Evolutionary conservation across 2,113 vertebrate genomes (phyloP).

Genomic region (Corvus hawaiiensis): DNA sequence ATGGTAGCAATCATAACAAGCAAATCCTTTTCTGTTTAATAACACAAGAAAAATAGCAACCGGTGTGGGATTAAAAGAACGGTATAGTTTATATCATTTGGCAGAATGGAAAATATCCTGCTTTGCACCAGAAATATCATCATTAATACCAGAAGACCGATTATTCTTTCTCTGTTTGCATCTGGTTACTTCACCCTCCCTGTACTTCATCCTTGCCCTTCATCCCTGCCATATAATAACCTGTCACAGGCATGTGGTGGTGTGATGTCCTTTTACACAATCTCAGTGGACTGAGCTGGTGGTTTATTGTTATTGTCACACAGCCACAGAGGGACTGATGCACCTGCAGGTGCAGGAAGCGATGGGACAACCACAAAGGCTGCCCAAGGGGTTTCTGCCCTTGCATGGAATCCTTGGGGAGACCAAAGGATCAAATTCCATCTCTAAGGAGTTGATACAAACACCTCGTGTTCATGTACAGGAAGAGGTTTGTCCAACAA

Average conservation of each 20-base stretch:
- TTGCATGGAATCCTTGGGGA: not conserved
- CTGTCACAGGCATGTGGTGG: not conserved
- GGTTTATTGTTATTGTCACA: not conserved
- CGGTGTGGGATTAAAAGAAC: not conserved
- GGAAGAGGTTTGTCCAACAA: not conserved
- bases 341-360: no score
- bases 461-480: rapidly evolving
- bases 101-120: not conserved
- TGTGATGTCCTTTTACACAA: not conserved
- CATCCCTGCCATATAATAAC: not conserved
- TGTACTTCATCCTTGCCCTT: not conserved
- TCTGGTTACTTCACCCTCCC: not conserved
- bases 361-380: not conserved
- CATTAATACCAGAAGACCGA: not conserved
- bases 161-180: not conserved
- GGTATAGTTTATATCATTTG: not conserved
- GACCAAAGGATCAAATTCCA: not conserved
- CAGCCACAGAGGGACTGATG: not conserved
- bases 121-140: not conserved
- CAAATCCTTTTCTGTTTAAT: not conserved
- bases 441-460: not conserved
- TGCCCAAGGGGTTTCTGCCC: not conserved
- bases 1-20: not conserved
- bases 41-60: not conserved
- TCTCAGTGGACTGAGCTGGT: not conserved